Conservation (phyloP, 2,888 invertebrate species). For the Tenthredo amoena region DNA sequence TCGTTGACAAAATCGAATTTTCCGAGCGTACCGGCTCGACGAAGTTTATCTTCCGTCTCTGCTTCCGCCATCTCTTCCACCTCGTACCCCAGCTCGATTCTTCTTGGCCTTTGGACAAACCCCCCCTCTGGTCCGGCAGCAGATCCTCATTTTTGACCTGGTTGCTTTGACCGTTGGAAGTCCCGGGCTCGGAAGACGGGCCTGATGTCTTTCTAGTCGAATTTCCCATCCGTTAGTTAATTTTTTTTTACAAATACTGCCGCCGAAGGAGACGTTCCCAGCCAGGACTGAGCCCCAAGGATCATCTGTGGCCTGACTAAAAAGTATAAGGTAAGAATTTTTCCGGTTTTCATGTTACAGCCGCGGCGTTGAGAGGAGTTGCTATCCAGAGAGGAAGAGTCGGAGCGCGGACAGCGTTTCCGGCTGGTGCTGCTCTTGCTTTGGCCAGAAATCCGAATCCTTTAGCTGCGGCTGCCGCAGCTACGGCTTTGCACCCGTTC, state of each 20-base stretch:
- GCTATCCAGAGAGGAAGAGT: constrained; percentile 89
- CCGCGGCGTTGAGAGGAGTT: constrained; percentile 90
- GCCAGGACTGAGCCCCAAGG: constrained; percentile 52
- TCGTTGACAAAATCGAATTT: constrained; percentile 54
- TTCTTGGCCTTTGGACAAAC: neutral
- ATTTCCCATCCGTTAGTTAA: neutral
- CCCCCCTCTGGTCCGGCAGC: neutral
- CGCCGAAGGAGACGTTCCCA: constrained; percentile 28
- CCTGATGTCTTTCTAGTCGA: neutral
- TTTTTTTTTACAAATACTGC: neutral
- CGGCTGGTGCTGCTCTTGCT: constrained; percentile 86
- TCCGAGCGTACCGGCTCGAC: constrained; percentile 31
- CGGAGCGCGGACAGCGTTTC: constrained; percentile 81
- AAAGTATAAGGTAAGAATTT: constrained; percentile 67
- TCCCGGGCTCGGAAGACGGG: constrained; percentile 8
- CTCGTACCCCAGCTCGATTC: neutral
- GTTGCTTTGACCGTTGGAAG: neutral
- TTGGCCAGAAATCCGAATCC: constrained; percentile 85
- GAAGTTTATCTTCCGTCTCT: constrained; percentile 55
- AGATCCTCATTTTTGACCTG: neutral
- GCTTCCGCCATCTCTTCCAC: constrained; percentile 49
- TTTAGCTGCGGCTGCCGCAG: constrained; percentile 84
- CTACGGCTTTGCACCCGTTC: constrained; percentile 92
- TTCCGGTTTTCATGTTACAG: constrained; percentile 79
- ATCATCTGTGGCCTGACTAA: constrained; percentile 68